Evolutionary conservation across 2,888 invertebrate species (phyloP).

Genomic region (Morpho deidamia): DNA sequence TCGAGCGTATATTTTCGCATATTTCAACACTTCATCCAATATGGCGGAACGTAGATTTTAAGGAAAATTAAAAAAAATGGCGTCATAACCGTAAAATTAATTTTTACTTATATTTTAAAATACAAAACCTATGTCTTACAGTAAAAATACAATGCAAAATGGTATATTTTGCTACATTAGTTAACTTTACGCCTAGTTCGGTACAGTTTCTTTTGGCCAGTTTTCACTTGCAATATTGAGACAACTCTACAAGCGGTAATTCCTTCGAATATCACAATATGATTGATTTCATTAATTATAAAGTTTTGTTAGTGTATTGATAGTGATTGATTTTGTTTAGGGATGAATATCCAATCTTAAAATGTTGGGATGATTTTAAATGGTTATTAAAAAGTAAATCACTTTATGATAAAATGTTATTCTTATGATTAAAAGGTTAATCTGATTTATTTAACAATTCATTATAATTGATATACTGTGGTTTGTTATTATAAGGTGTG

Average conservation of each 20-base stretch:
- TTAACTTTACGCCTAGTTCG: slow-evolving; percentile 8
- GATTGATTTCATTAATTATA: not conserved
- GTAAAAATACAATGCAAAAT: slow-evolving; percentile 21
- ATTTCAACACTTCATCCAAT: not conserved
- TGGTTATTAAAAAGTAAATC: too few relatives aligned
- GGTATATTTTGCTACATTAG: slow-evolving; percentile 17
- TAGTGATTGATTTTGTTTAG: too few relatives aligned
- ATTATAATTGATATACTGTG: too few relatives aligned
- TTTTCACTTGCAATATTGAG: not conserved
- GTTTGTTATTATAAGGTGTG: too few relatives aligned
- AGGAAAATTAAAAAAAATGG: slow-evolving; percentile 18
- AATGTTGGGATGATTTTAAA: too few relatives aligned
- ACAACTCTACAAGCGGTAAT: not conserved
- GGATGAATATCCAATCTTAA: too few relatives aligned
- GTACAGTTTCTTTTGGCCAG: slow-evolving; percentile 11
- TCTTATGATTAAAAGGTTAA: too few relatives aligned
- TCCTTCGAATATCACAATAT: slow-evolving; percentile 3
- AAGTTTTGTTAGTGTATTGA: too few relatives aligned
- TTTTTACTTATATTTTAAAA: slow-evolving; percentile 20
- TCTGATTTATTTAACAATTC: too few relatives aligned
- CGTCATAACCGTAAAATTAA: slow-evolving; percentile 17
- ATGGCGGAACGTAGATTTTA: not conserved
- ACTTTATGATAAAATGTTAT: too few relatives aligned
- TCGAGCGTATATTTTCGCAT: too few relatives aligned
- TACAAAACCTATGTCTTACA: slow-evolving; percentile 23